Evolutionary conservation across 2,797 vertebrate genomes (phyloP).

Genomic region (Sciaenops ocellatus): DNA sequence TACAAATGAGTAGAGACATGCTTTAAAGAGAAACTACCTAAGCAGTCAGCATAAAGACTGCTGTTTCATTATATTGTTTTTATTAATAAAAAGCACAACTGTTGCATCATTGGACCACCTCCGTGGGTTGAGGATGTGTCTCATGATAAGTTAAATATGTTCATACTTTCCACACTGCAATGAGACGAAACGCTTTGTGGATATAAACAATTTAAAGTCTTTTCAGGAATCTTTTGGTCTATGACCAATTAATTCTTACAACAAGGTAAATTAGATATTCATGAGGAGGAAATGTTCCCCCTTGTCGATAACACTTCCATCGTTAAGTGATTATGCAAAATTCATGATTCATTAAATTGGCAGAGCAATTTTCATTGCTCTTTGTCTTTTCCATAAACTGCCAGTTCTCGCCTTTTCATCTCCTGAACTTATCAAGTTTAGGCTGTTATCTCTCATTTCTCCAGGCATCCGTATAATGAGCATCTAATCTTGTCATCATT

Average conservation of each 20-base stretch:
- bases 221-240: constrained; percentile 23
- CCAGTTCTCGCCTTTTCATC: constrained; percentile 38
- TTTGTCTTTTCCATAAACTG: constrained; percentile 58
- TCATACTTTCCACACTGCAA: constrained; percentile 9
- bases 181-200: neutral
- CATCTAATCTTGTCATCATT: constrained; percentile 54
- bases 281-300: constrained; percentile 39
- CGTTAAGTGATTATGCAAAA: constrained; percentile 57
- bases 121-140: neutral
- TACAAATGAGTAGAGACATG: constrained; percentile 37
- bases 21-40: constrained; percentile 38
- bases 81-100: constrained; percentile 25
- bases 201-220: constrained; percentile 25
- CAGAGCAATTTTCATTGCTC: constrained; percentile 41
- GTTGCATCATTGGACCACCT: constrained; percentile 9
- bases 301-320: constrained; percentile 53
- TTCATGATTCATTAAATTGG: constrained; percentile 65
- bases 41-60: constrained; percentile 12
- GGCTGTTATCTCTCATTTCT: constrained; percentile 46
- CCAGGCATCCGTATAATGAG: constrained; percentile 46
- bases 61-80: constrained; percentile 15
- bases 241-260: constrained; percentile 42
- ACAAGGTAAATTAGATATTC: constrained; percentile 54
- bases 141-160: constrained; percentile 22
- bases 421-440: constrained; percentile 45